Evolutionary conservation across 2,888 invertebrate species (phyloP), one percentile per base, ranked within the genome.

Genomic region (Tachina lurida): DNA sequence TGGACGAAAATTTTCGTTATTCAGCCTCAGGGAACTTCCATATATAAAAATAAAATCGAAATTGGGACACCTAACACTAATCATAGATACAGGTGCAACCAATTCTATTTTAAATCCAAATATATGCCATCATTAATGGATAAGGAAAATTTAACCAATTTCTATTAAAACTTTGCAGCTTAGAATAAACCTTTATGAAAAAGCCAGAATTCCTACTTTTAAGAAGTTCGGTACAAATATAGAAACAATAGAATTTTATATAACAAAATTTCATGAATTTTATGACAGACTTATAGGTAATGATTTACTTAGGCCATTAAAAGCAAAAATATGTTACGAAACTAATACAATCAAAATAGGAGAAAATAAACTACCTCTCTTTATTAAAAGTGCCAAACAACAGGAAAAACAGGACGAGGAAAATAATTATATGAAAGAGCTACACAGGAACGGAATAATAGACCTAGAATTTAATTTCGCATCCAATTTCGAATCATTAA

Each of bases 51-150:
- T 67, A 10, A 12, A 9, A 47, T 45, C 47, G 5, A 49, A 67
- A 49, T 49, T 67, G 22, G 49, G 52, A 52, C 52, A 19, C 13
- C 13, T 41, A 7, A 70, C 43, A 43, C 31, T 70, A 56, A 70
- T 70, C n/a, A 70, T 70, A 70, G 70, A 56, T 43, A 56, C 70
- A 41, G 70, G 70, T 56, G 56, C 70, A 19, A 70, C 54, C 12
- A 70, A 70, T 43, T 70, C 54, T 43, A 70, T 70, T 19, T 43
- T 70, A 13, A 56, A 56, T 43, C 70, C 70, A 41, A 41, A 19
- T 15, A 70, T 70, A 19, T 70, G 70, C 17, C 54, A 70, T 41
- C n/a, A n/a, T n/a, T n/a, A n/a, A 56, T 56, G 70, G 41, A 70
- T 70, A 17, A 52, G 43, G 2, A 41, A 56, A 70, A 41, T 41